Percentiles rank a stretch among this genome's conserved stretches.
Evolutionary conservation across 2,797 vertebrate genomes (phyloP).

Genomic region (Phataginus tricuspis): DNA sequence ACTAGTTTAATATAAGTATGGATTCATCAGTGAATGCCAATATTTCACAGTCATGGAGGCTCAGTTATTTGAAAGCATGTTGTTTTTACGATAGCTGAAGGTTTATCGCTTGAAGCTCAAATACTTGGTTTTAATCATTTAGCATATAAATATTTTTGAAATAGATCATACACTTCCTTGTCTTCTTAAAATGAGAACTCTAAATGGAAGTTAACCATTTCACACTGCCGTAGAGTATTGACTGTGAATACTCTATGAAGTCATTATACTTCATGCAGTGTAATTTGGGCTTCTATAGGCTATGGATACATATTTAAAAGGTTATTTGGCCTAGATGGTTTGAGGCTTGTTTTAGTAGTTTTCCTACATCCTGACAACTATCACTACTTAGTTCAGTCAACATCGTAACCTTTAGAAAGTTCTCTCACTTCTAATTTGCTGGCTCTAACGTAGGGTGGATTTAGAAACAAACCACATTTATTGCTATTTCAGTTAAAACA

Average conservation of each 20-base stretch:
- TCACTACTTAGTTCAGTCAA: not conserved
- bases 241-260: not conserved
- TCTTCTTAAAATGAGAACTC: conserved; percentile 16
- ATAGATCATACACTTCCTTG: not conserved
- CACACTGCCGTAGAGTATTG: not conserved
- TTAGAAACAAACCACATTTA: not conserved
- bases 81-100: not conserved
- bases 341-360: not conserved
- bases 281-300: not conserved
- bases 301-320: not conserved
- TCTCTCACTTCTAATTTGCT: not conserved
- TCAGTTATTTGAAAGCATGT: not conserved
- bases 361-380: not conserved
- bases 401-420: not conserved
- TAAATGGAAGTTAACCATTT: not conserved
- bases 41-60: not conserved
- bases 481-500: not conserved
- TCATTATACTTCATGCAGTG: not conserved
- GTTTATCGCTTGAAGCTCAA: not conserved
- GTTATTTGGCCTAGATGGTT: not conserved
- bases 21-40: not conserved
- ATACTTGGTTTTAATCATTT: not conserved
- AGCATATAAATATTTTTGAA: conserved; percentile 14
- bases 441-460: not conserved
- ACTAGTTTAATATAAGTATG: not conserved